Evolutionary conservation across 1,140 invertebrate species (phyloP).

Genomic region (Ruditapes philippinarum): DNA sequence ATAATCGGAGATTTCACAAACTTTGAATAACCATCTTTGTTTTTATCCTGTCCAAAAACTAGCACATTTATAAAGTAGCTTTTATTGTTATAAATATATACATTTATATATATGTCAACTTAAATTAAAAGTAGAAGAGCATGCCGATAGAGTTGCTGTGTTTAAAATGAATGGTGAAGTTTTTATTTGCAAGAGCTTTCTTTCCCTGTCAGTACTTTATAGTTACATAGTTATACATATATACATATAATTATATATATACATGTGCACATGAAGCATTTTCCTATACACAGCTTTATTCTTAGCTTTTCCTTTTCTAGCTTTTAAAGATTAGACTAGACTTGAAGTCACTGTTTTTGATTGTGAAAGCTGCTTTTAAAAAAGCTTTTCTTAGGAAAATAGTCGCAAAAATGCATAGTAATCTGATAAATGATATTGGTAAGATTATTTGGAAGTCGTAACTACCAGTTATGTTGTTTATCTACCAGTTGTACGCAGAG

Average conservation of each 20-base stretch:
- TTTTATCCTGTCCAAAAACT: neutral
- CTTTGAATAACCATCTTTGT: neutral
- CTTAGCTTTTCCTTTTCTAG: constrained; percentile 1
- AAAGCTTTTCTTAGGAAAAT: neutral
- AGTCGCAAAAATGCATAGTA: neutral
- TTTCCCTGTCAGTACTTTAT: neutral
- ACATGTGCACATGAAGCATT: neutral
- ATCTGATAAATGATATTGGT: neutral
- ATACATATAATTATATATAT: too few relatives aligned
- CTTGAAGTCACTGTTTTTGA: neutral
- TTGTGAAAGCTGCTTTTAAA: neutral
- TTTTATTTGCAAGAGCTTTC: neutral
- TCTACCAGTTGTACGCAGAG: constrained; percentile 39
- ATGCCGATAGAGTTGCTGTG: neutral
- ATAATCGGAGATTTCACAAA: neutral
- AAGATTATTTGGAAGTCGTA: neutral
- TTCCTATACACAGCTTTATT: neutral
- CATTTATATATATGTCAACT: too few relatives aligned
- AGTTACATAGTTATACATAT: too few relatives aligned
- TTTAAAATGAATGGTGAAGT: neutral
- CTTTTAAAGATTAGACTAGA: neutral
- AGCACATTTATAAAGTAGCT: neutral
- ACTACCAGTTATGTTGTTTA: neutral
- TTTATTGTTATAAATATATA: too few relatives aligned
- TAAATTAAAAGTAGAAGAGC: neutral